Evolutionary conservation across 2,797 vertebrate genomes (phyloP).

Genomic region (Myotis myotis): DNA sequence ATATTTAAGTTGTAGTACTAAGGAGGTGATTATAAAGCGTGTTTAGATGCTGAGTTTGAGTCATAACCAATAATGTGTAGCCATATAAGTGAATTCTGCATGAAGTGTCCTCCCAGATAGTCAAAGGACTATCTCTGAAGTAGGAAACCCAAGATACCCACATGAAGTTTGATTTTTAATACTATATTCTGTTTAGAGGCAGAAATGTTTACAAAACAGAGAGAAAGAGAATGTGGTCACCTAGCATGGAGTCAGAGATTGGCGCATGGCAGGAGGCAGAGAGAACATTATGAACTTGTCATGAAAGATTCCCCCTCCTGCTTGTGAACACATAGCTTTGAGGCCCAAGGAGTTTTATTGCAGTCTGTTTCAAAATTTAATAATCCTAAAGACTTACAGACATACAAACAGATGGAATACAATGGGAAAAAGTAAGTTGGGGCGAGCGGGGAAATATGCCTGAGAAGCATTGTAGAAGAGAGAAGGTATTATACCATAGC

Average conservation of each 20-base stretch:
- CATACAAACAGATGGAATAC: neutral
- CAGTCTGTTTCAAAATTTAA: neutral
- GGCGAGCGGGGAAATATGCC: neutral
- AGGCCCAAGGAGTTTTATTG: neutral
- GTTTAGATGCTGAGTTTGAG: neutral
- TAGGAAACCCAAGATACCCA: neutral
- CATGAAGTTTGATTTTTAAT: neutral
- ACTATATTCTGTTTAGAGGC: neutral
- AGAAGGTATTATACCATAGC: neutral
- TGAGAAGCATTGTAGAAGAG: neutral
- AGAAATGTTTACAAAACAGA: neutral
- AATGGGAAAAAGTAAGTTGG: neutral
- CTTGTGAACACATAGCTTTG: neutral
- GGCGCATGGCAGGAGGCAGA: neutral
- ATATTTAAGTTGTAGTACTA: neutral
- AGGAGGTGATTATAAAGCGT: neutral
- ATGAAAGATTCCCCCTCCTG: neutral
- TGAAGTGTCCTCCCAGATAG: neutral
- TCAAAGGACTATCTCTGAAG: neutral
- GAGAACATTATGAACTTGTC: neutral
- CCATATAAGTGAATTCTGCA: neutral
- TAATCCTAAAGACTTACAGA: neutral
- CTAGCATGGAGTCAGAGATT: neutral
- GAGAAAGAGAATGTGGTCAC: neutral
- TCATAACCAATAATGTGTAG: neutral